Evolutionary conservation across 2,797 vertebrate genomes (phyloP).

Genomic region (Coranthus polyacanthus): DNA sequence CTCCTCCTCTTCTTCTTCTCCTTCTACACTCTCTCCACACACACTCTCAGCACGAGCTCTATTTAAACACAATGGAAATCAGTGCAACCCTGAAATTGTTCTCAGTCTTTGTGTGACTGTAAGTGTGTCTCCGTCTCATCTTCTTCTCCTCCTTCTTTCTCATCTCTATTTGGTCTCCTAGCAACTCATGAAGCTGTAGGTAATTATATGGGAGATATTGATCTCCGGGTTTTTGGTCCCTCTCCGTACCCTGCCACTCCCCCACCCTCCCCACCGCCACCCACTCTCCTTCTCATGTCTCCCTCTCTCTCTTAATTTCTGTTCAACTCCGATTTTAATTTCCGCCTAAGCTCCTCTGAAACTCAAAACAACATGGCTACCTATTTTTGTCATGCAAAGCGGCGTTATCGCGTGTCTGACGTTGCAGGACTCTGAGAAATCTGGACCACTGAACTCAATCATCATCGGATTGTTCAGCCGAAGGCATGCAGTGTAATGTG

Average conservation of each 20-base stretch:
- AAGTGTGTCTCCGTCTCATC: constrained; percentile 19
- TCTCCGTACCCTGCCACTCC: not conserved
- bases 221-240: constrained; percentile 57
- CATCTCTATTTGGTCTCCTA: constrained; percentile 66
- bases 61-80: constrained; percentile 40
- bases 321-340: constrained; percentile 59
- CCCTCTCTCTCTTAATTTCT: constrained; percentile 24
- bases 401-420: constrained; percentile 6
- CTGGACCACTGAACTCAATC: constrained; percentile 35
- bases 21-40: constrained; percentile 11
- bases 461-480: constrained; percentile 28
- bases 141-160: constrained; percentile 12
- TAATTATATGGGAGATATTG: constrained; percentile 75
- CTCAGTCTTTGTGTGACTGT: constrained; percentile 13
- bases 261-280: not conserved
- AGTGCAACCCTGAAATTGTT: constrained; percentile 38
- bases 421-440: constrained; percentile 29
- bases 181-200: constrained; percentile 74
- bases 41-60: constrained; percentile 2
- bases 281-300: not conserved
- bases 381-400: constrained; percentile 43
- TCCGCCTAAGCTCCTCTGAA: constrained; percentile 47
- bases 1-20: not conserved
- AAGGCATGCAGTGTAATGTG: constrained; percentile 25
- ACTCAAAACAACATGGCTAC: not conserved